Percentiles rank a stretch among this genome's conserved stretches.
Conservation (phyloP, 2,797 vertebrate genomes). For the Macropus fuliginosus region DNA sequence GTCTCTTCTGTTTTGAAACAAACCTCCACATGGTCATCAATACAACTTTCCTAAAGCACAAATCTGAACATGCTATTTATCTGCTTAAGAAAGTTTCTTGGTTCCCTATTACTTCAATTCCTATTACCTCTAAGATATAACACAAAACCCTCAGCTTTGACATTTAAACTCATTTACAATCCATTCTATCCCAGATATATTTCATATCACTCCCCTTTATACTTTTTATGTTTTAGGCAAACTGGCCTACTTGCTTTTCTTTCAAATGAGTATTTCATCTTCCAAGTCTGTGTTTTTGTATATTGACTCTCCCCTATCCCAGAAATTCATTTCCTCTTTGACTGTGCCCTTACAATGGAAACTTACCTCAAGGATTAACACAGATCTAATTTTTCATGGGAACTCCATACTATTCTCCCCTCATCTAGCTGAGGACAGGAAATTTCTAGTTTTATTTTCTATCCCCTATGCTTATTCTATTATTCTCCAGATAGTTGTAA, state of each 20-base stretch:
- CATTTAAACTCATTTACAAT: not conserved
- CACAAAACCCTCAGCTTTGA: not conserved
- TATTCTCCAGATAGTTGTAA: too few relatives aligned
- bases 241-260: not conserved
- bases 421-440: not conserved
- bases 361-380: not conserved
- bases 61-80: not conserved
- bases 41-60: slow-evolving; percentile 11
- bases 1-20: not conserved
- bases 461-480: too few relatives aligned
- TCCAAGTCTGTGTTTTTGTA: not conserved
- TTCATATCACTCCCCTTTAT: not conserved
- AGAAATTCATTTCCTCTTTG: not conserved
- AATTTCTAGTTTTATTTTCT: not conserved
- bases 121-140: not conserved
- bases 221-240: not conserved
- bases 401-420: too few relatives aligned
- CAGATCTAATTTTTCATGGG: not conserved
- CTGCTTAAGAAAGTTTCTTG: not conserved
- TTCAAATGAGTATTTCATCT: too few relatives aligned
- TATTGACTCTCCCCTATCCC: not conserved
- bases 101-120: slow-evolving; percentile 3
- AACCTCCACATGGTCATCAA: slow-evolving; percentile 26
- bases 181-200: not conserved
- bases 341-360: not conserved